A percentile compares a stretch with the other conserved stretches of the same genome.
These are phyloP conservation scores for Melanotus villosus DNA, from an alignment of 2,888 invertebrate genomes.

Conservation along the genomic window DNA sequence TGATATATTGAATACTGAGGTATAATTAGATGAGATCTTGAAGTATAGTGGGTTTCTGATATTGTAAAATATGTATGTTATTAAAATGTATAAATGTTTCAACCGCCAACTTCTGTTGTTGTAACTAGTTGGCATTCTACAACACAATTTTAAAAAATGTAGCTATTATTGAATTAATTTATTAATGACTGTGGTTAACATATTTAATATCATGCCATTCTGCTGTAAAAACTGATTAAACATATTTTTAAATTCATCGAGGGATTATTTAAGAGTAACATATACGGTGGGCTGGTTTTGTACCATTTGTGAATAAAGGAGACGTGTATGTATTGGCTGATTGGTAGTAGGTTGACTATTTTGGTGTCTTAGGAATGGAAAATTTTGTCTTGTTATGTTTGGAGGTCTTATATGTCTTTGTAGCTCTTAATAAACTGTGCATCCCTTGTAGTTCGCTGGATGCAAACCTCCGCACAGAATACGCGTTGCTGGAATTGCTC, in stretches of 20 bases:
- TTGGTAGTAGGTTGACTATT: neutral
- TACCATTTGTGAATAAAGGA: neutral
- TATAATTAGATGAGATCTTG: slow-evolving; percentile 16
- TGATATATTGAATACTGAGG: slow-evolving; percentile 15
- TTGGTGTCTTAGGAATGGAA: neutral
- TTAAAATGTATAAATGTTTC: neutral
- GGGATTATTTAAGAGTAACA: neutral
- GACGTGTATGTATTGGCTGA: neutral
- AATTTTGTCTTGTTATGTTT: neutral
- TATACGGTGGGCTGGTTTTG: too few species aligned
- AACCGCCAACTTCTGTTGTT: neutral
- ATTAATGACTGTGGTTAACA: slow-evolving; percentile 6
- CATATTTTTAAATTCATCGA: slow-evolving; percentile 4
- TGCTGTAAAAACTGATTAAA: too few species aligned
- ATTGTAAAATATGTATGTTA: slow-evolving; percentile 4
- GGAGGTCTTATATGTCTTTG: neutral
- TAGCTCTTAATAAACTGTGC: neutral
- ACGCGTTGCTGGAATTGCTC: neutral
- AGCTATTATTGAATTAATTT: neutral
- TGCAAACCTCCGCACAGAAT: neutral
- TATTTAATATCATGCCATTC: neutral
- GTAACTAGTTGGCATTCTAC: neutral
- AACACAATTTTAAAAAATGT: too few species aligned
- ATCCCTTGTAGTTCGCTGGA: neutral
- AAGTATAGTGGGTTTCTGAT: slow-evolving; percentile 12